A percentile compares a stretch with the other conserved stretches of the same genome.
Conservation (phyloP, 1,140 invertebrate genomes). For the Danaus melanippus region DNA sequence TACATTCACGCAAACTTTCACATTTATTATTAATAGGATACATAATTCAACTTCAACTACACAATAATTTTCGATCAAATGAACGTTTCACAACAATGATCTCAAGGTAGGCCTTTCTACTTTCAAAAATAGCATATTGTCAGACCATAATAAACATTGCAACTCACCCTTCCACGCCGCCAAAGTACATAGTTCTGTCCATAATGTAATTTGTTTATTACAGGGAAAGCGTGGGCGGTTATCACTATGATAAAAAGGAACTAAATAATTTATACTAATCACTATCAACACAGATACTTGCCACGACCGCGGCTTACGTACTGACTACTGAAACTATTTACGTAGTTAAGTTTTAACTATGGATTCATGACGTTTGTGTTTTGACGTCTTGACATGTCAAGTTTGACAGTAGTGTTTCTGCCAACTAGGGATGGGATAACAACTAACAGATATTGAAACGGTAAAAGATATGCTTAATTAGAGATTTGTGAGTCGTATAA, state of each 20-base stretch:
- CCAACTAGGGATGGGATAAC: too few species aligned
- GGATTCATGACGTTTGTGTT: too few species aligned
- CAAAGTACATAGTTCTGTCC: constrained; percentile 45
- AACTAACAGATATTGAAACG: too few species aligned
- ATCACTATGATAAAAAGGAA: constrained; percentile 21
- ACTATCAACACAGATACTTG: constrained; percentile 15
- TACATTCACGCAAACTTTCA: too few species aligned
- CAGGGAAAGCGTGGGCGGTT: constrained; percentile 17
- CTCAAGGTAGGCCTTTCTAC: constrained; percentile 59
- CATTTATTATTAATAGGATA: too few species aligned
- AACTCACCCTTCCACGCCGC: constrained; percentile 60
- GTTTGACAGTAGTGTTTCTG: too few species aligned
- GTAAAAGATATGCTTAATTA: too few species aligned
- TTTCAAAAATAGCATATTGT: constrained; percentile 34
- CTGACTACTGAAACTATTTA: constrained; percentile 15
- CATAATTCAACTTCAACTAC: too few species aligned
- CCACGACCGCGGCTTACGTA: constrained; percentile 32
- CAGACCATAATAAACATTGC: constrained; percentile 7
- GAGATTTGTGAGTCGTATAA: too few species aligned
- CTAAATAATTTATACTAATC: neutral
- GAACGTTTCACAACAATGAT: constrained; percentile 26
- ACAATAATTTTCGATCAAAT: too few species aligned
- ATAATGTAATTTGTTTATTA: constrained; percentile 28
- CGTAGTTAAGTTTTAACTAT: neutral
- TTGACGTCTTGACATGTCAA: too few species aligned